Base-by-base conservation (phyloP, 2,797 vertebrate genomes). In the Pempheris klunzingeri region DNA sequence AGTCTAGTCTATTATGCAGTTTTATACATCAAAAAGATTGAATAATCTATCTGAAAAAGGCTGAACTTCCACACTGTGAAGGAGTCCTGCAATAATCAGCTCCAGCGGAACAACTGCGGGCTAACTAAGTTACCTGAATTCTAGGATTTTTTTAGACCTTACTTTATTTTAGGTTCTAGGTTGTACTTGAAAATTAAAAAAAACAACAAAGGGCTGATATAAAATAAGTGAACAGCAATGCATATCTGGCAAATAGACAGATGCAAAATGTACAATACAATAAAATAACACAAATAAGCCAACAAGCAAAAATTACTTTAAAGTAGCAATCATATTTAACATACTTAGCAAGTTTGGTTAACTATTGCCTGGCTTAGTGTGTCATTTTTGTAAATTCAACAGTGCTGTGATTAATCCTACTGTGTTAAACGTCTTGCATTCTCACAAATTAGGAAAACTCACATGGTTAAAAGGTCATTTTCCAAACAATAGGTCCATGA, bases 1-100 rank as follows among this genome's bases (percentile, higher is more conserved):
- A 15, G 18, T 34, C 39, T 46, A 18, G 36, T 38, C 34, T 39
- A 22, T 62, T 41, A 34, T 44, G 34, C n/a, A 13, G 26, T 32
- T 74, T 50, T 28, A 30, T 43, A n/a, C 39, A 65, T 75, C 38
- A 59, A 36, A 41, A 57, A 58, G 1, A 32, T 17, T 34, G 5
- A 28, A 28, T 38, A 15, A 66, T 44, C 43, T 14, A 68, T 34
- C 4, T 22, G 1, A 22, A 18, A 44, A 20, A 47, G 43, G 11
- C 13, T 39, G 10, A 36, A 22, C 32, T 52, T 10, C 38, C 22
- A 22, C 15, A 30, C 6, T 53, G 18, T 34, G 13, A 17, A 8
- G n/a, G 49, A 22, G 20, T n/a, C 11, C 22, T 32, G 4, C 7
- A 41, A 32, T 43, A 1, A 61, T 44, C 7, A 3, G 26, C 39